Conservation (phyloP, 2,797 vertebrate species). For the Malurus leucopterus region DNA sequence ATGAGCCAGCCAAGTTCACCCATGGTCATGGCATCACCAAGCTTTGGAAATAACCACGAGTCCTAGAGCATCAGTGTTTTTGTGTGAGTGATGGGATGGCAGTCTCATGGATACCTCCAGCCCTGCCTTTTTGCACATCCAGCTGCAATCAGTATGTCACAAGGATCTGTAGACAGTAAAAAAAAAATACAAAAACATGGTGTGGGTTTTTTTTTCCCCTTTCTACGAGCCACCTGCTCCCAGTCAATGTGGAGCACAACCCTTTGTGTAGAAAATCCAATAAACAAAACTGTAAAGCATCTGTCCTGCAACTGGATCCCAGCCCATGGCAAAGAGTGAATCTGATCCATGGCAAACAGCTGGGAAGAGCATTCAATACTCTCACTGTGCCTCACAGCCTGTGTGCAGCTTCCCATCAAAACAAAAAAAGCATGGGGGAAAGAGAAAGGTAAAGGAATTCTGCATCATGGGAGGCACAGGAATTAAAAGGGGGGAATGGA, state of each 20-base stretch:
- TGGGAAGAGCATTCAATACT: conserved; percentile 17
- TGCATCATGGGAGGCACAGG: background rate
- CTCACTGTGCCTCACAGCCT: background rate
- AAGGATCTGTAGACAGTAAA: conserved; percentile 15
- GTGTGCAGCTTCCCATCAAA: background rate
- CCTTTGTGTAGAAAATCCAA: conserved; percentile 30
- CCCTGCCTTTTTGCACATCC: background rate
- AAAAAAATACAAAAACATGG: background rate
- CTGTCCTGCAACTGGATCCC: conserved; percentile 53
- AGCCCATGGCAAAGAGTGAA: background rate
- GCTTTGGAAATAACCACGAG: background rate
- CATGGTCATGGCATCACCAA: accelerated
- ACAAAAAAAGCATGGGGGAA: background rate
- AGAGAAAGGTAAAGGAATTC: background rate
- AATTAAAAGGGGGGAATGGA: background rate
- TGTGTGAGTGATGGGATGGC: background rate
- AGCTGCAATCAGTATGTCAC: conserved; percentile 12
- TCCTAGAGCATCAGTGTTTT: background rate
- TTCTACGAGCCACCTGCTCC: conserved; percentile 18
- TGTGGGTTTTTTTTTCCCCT: background rate
- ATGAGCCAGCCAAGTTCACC: accelerated
- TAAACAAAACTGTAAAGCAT: conserved; percentile 45
- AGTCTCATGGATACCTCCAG: background rate
- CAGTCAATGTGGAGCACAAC: background rate
- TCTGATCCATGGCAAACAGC: conserved; percentile 13